These are phyloP conservation scores for Aulostomus chinensis DNA, from an alignment of 2,797 vertebrate genomes.

Conservation along the genomic window DNA sequence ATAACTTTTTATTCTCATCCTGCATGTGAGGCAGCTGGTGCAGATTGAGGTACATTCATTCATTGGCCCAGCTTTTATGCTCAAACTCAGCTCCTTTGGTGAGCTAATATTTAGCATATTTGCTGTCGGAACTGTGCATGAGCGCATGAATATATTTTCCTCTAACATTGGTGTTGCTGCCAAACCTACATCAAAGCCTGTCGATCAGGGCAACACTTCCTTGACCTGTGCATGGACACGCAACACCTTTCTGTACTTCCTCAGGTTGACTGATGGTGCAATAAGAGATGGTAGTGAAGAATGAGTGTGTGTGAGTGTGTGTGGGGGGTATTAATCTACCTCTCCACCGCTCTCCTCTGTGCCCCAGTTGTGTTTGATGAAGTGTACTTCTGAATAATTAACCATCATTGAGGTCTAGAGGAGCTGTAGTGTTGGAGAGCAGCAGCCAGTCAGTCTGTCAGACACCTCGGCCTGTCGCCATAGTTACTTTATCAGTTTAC, in stretches of 20 bases:
- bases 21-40: too few species aligned
- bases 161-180: too few species aligned
- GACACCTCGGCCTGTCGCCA: too few species aligned
- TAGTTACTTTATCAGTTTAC: too few species aligned
- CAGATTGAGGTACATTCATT: too few species aligned
- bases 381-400: slow-evolving; percentile 60
- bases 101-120: too few species aligned
- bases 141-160: neutral
- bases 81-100: too few species aligned
- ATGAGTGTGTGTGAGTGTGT: too few species aligned
- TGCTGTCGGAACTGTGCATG: neutral
- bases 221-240: slow-evolving; percentile 4
- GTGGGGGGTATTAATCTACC: slow-evolving; percentile 10
- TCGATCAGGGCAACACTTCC: slow-evolving; percentile 8
- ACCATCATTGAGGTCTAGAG: slow-evolving; percentile 44
- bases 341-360: slow-evolving; percentile 23
- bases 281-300: slow-evolving; percentile 4
- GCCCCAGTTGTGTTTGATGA: slow-evolving; percentile 42
- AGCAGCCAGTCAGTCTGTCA: slow-evolving; percentile 11
- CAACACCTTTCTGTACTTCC: slow-evolving; percentile 21
- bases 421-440: slow-evolving; percentile 33
- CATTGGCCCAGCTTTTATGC: too few species aligned
- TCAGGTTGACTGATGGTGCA: slow-evolving; percentile 38
- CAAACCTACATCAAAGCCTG: slow-evolving; percentile 7
- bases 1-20: too few species aligned